Conservation (phyloP, 2,888 invertebrate species). For the Adelphocoris suturalis region DNA sequence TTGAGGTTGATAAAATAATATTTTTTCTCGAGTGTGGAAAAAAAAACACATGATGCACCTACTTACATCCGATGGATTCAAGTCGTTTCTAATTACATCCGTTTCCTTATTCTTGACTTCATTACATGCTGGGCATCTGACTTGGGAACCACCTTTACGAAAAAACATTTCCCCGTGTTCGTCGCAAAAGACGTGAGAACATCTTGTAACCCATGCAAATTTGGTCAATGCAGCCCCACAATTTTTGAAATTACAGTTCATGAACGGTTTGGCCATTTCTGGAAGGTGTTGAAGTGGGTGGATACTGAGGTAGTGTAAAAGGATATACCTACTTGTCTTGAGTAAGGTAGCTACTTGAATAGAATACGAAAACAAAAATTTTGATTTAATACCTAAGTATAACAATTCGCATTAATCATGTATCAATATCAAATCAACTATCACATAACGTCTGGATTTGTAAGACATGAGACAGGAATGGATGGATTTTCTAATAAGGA, state of each 20-base stretch:
- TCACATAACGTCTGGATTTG: too few relatives aligned
- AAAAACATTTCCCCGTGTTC: constrained; percentile 73
- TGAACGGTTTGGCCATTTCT: constrained; percentile 71
- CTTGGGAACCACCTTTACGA: constrained; percentile 37
- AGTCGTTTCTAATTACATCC: constrained; percentile 71
- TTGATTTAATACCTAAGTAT: too few relatives aligned
- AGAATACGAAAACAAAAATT: too few relatives aligned
- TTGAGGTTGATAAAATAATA: too few relatives aligned
- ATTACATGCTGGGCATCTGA: constrained; percentile 73
- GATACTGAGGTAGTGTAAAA: too few relatives aligned
- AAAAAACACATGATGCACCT: not conserved
- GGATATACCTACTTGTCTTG: too few relatives aligned
- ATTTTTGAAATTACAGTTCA: constrained; percentile 72
- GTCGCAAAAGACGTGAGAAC: constrained; percentile 74
- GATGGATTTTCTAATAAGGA: too few relatives aligned
- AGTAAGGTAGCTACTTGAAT: too few relatives aligned
- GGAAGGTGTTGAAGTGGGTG: too few relatives aligned
- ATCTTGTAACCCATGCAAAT: constrained; percentile 73
- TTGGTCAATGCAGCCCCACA: constrained; percentile 71
- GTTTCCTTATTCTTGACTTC: constrained; percentile 64
- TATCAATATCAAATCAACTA: too few relatives aligned
- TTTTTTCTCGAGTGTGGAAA: not conserved
- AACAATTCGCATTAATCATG: too few relatives aligned
- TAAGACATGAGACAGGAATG: too few relatives aligned
- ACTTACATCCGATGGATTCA: constrained; percentile 74